Evolutionary conservation across 1,140 invertebrate genomes (phyloP), one percentile per base, ranked within the genome.

Genomic region (Oppia nitens): DNA sequence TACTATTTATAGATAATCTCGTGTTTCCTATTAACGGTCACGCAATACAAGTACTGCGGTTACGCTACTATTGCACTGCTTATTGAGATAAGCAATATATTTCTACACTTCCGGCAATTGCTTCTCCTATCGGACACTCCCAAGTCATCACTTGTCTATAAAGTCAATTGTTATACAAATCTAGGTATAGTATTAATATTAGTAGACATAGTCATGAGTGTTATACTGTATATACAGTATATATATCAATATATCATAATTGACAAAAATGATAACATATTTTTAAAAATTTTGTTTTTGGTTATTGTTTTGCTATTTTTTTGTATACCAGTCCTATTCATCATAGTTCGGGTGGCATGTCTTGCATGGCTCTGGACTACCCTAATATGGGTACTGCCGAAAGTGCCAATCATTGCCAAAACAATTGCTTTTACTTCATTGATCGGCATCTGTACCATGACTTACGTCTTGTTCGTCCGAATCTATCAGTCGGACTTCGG

Each of bases 71-170:
- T 57, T 9, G 56, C 56, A 17, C 25, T 57, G 17, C 3, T 57
- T 1, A 57, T 57, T 32, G 56, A 57, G 24, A 49, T 25, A 11
- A 49, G 50, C 2, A 57, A 57, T 40, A 50, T 57, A 20, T 57
- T 57, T 49, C 47, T 57, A 2, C 56, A 57, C 27, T 57, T 57
- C 24, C 56, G 56, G 11, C 56, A 57, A 52, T 32, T 57, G n/a
- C 27, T 57, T 20, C 25, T 57, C 2, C 12, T 57, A 1, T 26
- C 47, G 21, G 50, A 50, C 2, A 25, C 48, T 52, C 24, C 56
- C 4, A 50, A 50, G n/a, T 48, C 47, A 40, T 20, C 20, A 3
- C 6, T 20, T 21, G 12, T 24, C 24, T 57, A 49, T 50, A 45
- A 24, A 2, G 24, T 27, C n/a, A 57, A 57, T 45, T 20, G 56